A percentile compares a stretch with the other conserved stretches of the same genome.
These are phyloP conservation scores for Morpho achilles DNA, from an alignment of 2,888 invertebrate genomes.

Conservation along the genomic window DNA sequence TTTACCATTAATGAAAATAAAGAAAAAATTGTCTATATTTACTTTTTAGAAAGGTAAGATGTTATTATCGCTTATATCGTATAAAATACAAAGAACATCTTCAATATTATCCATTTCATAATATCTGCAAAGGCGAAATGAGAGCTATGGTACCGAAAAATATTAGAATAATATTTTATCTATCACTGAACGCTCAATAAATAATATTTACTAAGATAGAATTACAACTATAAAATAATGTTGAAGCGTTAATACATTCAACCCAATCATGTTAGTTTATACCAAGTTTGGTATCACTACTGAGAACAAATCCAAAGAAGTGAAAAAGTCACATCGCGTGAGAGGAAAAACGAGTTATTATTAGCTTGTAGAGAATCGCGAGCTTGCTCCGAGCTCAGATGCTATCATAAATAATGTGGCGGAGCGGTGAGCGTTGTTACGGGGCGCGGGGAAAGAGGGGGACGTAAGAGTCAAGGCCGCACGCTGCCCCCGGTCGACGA, in stretches of 20 bases:
- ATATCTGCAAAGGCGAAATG: too few species aligned
- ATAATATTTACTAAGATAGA: too few species aligned
- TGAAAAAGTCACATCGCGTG: constrained; percentile 66
- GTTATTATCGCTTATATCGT: too few species aligned
- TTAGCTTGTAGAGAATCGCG: constrained; percentile 73
- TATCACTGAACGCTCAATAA: too few species aligned
- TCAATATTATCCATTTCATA: too few species aligned
- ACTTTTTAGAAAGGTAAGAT: too few species aligned
- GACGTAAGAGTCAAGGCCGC: constrained; percentile 85
- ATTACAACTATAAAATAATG: too few species aligned
- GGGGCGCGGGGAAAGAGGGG: constrained; percentile 40
- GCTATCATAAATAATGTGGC: constrained; percentile 78
- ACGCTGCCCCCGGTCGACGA: constrained; percentile 89
- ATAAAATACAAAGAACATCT: too few species aligned
- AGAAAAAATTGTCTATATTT: too few species aligned
- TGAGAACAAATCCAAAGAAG: constrained; percentile 42
- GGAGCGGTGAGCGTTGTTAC: constrained; percentile 60
- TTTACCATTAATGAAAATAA: too few species aligned
- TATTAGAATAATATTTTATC: too few species aligned
- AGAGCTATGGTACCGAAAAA: too few species aligned
- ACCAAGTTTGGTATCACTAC: constrained; percentile 35
- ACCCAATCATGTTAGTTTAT: constrained; percentile 11
- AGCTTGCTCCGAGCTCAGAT: constrained; percentile 71
- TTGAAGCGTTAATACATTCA: not conserved
- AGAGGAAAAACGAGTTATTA: constrained; percentile 78